A percentile compares a stretch with the other conserved stretches of the same genome.
Evolutionary conservation across 1,140 invertebrate species (phyloP).

Genomic region (Sinella curviseta): DNA sequence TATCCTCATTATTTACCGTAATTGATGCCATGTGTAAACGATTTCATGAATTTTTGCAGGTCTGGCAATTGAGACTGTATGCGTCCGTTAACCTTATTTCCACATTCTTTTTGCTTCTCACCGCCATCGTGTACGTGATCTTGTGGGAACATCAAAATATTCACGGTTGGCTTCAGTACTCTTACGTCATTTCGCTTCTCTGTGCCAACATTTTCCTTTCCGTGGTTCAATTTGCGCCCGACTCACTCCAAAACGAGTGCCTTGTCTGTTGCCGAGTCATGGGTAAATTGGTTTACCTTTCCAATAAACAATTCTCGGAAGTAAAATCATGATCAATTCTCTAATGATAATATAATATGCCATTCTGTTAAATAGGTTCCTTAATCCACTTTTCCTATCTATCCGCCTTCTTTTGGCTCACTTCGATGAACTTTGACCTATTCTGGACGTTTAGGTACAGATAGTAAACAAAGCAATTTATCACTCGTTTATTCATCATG

Average conservation of each 20-base stretch:
- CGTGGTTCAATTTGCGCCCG: slow-evolving; percentile 38
- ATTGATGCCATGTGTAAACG: too few relatives aligned
- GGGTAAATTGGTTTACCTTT: too few relatives aligned
- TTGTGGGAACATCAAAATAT: slow-evolving; percentile 49
- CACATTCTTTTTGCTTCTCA: slow-evolving; percentile 44
- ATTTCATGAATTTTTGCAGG: too few relatives aligned
- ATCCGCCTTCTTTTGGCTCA: slow-evolving; percentile 94
- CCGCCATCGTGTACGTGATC: slow-evolving; percentile 44
- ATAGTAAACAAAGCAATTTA: too few relatives aligned
- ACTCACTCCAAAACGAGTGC: slow-evolving; percentile 29
- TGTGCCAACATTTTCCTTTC: slow-evolving; percentile 43
- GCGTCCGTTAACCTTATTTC: slow-evolving; percentile 41
- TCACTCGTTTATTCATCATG: too few relatives aligned
- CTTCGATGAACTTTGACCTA: slow-evolving; percentile 60
- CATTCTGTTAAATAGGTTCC: slow-evolving; percentile 60
- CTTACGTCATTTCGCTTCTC: slow-evolving; percentile 41
- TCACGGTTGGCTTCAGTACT: slow-evolving; percentile 50
- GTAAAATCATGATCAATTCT: background rate
- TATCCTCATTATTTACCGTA: too few relatives aligned
- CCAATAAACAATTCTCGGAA: too few relatives aligned
- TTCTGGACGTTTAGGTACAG: slow-evolving; percentile 47
- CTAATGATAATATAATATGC: background rate
- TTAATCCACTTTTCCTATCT: slow-evolving; percentile 90
- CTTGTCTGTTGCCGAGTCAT: slow-evolving; percentile 40
- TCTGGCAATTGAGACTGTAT: slow-evolving; percentile 40